Evolutionary conservation across 2,797 vertebrate species (phyloP), one percentile per base, ranked within the genome.

Genomic region (Onychomys torridus): DNA sequence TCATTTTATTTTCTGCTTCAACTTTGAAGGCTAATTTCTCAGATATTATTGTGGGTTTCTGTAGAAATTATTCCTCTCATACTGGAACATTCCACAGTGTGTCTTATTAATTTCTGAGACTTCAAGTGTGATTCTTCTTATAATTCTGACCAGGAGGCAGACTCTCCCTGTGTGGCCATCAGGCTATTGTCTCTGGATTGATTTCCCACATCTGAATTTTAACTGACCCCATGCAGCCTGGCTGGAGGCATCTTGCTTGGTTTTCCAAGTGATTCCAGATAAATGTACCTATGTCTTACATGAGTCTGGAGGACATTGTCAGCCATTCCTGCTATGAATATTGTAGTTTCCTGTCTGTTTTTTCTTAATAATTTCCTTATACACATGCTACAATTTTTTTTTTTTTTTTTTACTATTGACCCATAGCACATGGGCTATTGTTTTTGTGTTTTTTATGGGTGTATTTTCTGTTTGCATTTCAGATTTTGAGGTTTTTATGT

Each of bases 221-320:
- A 25, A 69, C 0, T 0, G 2, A 25, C 32, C 63, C 25, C 6
- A 43, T n/a, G 83, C 3, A 69, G 21, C 6, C 69, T n/a, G 21
- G 34, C 21, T 52, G 32, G 12, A 27, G 2, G 21, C 46, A 86
- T 25, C 21, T 6, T 69, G 32, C 11, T 67, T 69, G 11, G 8
- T 52, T 13, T 23, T 69, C 11, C 21, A 10, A n/a, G 43, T 85
- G 43, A 85, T 67, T 67, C 63, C 7, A 12, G 10, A n/a, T 67
- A 25, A 85, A 4, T n/a, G 12, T 69, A 8, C 1, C 1, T 67
- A 17, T n/a, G 29, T 49, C 17, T 67, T 13, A 49, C 43, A 85
- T n/a, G 83, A 69, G 6, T 67, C 13, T 67, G 43, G 32, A 32
- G 17, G 27, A 16, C 3, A 23, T 13, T 65, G 5, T 65, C 63